These are phyloP conservation scores for Phalloptychus januarius DNA, from an alignment of 2,797 vertebrate genomes.

Conservation along the genomic window DNA sequence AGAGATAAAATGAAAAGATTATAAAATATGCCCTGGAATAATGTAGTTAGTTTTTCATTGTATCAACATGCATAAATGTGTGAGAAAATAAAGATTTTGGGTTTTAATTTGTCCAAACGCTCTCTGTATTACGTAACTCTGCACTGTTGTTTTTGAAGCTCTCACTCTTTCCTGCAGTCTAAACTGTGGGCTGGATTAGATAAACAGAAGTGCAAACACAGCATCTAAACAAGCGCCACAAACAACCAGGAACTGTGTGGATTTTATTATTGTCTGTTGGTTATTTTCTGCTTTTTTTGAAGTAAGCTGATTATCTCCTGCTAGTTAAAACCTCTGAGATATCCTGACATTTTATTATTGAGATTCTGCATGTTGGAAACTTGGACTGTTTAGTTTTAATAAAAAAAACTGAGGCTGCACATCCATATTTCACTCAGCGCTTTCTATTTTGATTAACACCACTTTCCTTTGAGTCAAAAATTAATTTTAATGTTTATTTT, in stretches of 20 bases:
- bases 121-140: not conserved
- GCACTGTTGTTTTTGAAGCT: not conserved
- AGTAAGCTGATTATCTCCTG: not conserved
- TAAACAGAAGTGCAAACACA: slow-evolving; percentile 13
- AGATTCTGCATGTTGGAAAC: not conserved
- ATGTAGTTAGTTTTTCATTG: not conserved
- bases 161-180: not conserved
- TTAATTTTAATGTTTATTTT: not conserved
- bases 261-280: slow-evolving; percentile 10
- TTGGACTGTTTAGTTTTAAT: not conserved
- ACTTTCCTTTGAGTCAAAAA: not conserved
- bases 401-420: not conserved
- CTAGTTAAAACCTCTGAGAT: not conserved
- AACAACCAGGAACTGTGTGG: not conserved
- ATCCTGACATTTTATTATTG: not conserved
- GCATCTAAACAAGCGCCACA: slow-evolving; percentile 3
- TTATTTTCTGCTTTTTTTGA: not conserved
- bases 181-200: slow-evolving; percentile 9
- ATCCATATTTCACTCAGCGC: not conserved
- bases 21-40: not conserved
- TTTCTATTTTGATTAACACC: not conserved
- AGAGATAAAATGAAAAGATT: not conserved
- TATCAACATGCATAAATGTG: not conserved
- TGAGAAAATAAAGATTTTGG: not conserved
- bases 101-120: not conserved